A percentile compares a stretch with the other conserved stretches of the same genome.
phyloP scores from a whole-genome alignment of 2,888 invertebrate genomes.

The Eupeodes latifasciatus region DNA sequence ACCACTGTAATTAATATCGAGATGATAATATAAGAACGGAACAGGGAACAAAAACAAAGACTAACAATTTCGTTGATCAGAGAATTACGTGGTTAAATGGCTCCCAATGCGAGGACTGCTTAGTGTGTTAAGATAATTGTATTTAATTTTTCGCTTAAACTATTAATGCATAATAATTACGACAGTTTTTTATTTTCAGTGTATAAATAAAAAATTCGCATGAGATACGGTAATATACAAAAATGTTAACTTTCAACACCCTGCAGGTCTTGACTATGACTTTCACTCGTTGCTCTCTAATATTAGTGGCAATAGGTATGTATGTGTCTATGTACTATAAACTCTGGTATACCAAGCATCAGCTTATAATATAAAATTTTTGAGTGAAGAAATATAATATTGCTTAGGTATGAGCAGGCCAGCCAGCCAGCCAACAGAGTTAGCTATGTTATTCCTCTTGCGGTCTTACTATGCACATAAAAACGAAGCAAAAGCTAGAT shows the following conservation, averaged over 20 bases:
- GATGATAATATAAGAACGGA: too few species aligned
- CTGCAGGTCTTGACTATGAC: constrained; percentile 57
- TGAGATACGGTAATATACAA: constrained; percentile 58
- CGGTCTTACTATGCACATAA: constrained; percentile 29
- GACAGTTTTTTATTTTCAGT: background rate
- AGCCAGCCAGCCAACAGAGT: constrained; percentile 8
- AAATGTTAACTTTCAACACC: constrained; percentile 62
- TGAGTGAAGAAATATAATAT: constrained; percentile 27
- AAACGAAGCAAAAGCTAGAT: constrained; percentile 33
- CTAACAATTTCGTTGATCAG: too few species aligned
- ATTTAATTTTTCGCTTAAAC: too few species aligned
- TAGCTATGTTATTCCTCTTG: constrained; percentile 43
- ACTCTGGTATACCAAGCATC: background rate
- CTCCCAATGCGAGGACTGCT: too few species aligned
- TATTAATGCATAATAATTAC: too few species aligned
- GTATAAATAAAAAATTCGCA: constrained; percentile 53
- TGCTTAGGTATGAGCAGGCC: too few species aligned
- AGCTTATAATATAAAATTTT: constrained; percentile 3
- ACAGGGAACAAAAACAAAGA: too few species aligned
- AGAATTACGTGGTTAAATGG: too few species aligned
- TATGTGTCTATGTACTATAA: too few species aligned
- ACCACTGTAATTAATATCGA: too few species aligned
- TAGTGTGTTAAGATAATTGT: too few species aligned
- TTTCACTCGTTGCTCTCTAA: background rate
- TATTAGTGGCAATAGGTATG: background rate